Conservation (phyloP, 2,888 invertebrate species). For the Axea sp. region DNA sequence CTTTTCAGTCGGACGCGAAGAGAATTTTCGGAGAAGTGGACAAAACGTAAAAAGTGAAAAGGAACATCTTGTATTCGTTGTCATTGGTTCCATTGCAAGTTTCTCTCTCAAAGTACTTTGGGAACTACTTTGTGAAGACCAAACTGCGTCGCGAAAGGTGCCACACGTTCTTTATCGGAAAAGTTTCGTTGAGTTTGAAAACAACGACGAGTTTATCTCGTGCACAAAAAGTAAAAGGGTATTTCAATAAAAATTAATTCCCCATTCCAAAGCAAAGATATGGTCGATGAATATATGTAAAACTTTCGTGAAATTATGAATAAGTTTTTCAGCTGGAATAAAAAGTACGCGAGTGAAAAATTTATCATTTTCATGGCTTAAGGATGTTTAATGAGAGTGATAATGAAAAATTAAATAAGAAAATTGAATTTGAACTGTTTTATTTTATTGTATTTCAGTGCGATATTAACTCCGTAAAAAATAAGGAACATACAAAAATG, state of each 20-base stretch:
- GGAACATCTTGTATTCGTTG: slow-evolving; percentile 24
- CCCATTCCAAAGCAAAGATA: slow-evolving; percentile 36
- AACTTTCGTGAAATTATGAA: slow-evolving; percentile 35
- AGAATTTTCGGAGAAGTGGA: neutral
- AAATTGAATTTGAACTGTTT: too few species aligned
- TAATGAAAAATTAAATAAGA: too few species aligned
- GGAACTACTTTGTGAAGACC: slow-evolving; percentile 28
- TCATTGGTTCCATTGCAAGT: slow-evolving; percentile 34
- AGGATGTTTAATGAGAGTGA: slow-evolving; percentile 21
- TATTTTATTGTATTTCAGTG: too few species aligned
- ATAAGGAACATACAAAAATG: too few species aligned
- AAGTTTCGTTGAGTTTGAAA: slow-evolving; percentile 37
- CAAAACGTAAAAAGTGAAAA: slow-evolving; percentile 33
- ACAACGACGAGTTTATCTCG: slow-evolving; percentile 31
- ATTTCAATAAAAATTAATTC: slow-evolving; percentile 60
- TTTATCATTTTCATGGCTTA: slow-evolving; percentile 6
- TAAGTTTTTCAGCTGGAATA: slow-evolving; percentile 30
- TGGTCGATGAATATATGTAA: slow-evolving; percentile 46
- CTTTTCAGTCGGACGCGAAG: slow-evolving; percentile 25
- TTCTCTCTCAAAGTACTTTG: slow-evolving; percentile 22
- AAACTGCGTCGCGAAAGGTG: slow-evolving; percentile 38
- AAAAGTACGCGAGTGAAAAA: slow-evolving; percentile 3
- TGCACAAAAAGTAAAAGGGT: slow-evolving; percentile 34
- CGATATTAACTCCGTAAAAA: too few species aligned
- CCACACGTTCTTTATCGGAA: slow-evolving; percentile 58